phyloP scores from a whole-genome alignment of 2,888 invertebrate genomes.

The Tinea trinotella region DNA sequence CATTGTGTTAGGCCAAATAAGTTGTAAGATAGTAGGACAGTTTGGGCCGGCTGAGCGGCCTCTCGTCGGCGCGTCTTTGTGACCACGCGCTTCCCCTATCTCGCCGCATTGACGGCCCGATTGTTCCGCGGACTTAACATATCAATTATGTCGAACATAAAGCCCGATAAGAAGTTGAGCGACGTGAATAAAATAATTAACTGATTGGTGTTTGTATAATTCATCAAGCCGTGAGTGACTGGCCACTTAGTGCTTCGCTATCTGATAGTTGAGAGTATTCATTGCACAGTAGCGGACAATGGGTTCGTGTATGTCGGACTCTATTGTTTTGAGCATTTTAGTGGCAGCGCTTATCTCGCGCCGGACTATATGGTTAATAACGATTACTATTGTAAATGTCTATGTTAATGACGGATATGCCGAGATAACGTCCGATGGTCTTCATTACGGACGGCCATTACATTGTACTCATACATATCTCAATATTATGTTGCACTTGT shows the following conservation, averaged over 20 bases:
- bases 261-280: conserved; percentile 49
- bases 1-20: conserved; percentile 45
- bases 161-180: conserved; percentile 61
- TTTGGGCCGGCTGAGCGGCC: conserved; percentile 22
- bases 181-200: conserved; percentile 72
- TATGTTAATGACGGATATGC: conserved; percentile 8
- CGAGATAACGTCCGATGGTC: neutral
- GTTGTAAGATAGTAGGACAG: conserved; percentile 33
- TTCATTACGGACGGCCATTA: neutral
- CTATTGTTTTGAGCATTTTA: conserved; percentile 42
- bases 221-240: conserved; percentile 55
- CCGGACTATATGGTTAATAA: conserved; percentile 9
- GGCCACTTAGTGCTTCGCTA: conserved; percentile 58
- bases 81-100: conserved; percentile 29
- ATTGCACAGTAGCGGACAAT: conserved; percentile 43
- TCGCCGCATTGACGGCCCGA: conserved; percentile 48
- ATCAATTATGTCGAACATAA: conserved; percentile 70
- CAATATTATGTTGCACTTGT: neutral
- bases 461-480: neutral
- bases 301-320: conserved; percentile 51
- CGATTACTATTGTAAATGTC: conserved; percentile 6
- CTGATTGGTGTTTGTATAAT: conserved; percentile 71
- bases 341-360: conserved; percentile 35
- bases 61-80: conserved; percentile 16
- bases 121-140: conserved; percentile 67